Conservation (phyloP, 1,140 invertebrate genomes). For the Camponotus pennsylvanicus region DNA sequence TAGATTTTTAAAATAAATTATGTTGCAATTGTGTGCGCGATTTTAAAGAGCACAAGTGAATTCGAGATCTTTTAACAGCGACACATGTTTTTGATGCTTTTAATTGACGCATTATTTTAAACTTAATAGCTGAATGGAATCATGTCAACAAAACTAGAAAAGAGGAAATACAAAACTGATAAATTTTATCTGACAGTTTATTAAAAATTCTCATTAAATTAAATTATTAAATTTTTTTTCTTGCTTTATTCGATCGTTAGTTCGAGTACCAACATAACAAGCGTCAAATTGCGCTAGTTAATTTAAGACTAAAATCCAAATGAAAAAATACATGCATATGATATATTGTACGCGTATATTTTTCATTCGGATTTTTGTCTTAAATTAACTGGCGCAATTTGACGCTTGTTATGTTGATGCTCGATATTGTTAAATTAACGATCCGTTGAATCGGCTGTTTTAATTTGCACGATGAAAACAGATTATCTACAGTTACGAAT, state of each 20-base stretch:
- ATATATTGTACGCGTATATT: not conserved
- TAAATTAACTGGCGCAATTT: conserved; percentile 60
- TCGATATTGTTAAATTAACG: conserved; percentile 76
- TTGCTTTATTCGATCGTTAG: conserved; percentile 67
- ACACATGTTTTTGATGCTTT: conserved; percentile 4
- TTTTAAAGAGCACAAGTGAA: not conserved
- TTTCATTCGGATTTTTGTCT: not conserved
- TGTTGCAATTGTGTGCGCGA: not conserved
- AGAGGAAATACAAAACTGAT: conserved; percentile 1
- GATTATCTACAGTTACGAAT: conserved; percentile 65
- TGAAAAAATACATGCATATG: not conserved
- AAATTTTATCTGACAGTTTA: not conserved
- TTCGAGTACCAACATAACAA: conserved; percentile 73
- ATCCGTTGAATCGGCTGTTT: conserved; percentile 71
- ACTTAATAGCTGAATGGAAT: not conserved
- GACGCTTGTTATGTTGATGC: conserved; percentile 73
- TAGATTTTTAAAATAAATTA: not conserved
- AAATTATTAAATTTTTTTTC: not conserved
- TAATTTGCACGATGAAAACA: conserved; percentile 76
- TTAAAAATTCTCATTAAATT: conserved; percentile 22
- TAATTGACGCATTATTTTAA: not conserved
- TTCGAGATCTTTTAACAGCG: not conserved
- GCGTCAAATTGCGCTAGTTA: conserved; percentile 66
- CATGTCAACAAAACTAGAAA: not conserved
- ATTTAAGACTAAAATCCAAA: conserved; percentile 26